phyloP scores from a whole-genome alignment of 2,113 vertebrate species.

The Erythrocercus mccallii region DNA sequence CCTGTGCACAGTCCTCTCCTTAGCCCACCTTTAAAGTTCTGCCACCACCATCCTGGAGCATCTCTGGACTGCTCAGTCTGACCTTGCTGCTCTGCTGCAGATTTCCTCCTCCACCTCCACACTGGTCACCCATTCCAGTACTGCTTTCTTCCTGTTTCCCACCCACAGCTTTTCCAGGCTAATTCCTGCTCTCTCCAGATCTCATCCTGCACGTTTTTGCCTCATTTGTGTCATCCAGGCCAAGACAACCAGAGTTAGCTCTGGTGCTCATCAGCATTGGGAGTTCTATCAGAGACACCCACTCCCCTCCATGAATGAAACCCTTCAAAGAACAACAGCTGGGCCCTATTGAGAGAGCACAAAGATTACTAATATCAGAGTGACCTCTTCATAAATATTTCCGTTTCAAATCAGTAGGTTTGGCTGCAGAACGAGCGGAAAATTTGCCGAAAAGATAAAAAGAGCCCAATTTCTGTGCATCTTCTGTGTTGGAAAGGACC shows the following conservation, averaged over 20 bases:
- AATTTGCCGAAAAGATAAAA: neutral
- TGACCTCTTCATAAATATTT: neutral
- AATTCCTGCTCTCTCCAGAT: neutral
- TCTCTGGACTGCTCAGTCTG: too few relatives aligned
- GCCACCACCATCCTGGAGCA: neutral
- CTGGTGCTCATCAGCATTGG: neutral
- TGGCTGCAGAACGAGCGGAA: neutral
- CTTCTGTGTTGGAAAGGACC: neutral
- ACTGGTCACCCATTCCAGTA: neutral
- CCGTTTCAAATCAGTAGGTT: neutral
- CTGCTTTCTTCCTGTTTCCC: neutral
- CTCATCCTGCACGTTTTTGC: neutral
- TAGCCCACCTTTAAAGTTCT: neutral
- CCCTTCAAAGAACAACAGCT: neutral
- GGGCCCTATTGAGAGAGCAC: neutral
- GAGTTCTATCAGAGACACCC: neutral
- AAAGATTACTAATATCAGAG: neutral
- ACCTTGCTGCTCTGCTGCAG: fast-evolving
- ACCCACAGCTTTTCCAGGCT: neutral
- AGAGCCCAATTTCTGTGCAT: neutral
- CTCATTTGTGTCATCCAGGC: neutral
- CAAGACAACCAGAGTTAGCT: neutral
- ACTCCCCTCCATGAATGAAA: neutral
- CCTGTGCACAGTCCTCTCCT: neutral
- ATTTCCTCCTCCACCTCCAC: neutral